A percentile compares a stretch with the other conserved stretches of the same genome.
Evolutionary conservation across 2,888 invertebrate species (phyloP).

Genomic region (Plebejus melissa): DNA sequence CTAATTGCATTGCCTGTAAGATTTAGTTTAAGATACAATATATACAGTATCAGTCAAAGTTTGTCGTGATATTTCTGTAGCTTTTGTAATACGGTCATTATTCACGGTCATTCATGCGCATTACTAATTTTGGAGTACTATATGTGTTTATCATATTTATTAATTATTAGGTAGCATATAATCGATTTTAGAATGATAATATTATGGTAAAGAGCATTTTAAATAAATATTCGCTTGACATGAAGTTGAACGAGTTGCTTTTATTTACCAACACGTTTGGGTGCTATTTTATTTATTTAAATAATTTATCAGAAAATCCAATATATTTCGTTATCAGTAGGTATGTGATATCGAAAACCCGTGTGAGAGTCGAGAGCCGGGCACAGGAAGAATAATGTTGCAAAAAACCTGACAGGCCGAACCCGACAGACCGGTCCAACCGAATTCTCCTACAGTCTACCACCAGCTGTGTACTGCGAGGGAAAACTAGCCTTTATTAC

Average conservation of each 20-base stretch:
- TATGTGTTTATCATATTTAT: too few relatives aligned
- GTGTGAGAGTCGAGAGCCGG: conserved; percentile 42
- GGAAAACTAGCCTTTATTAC: conserved; percentile 26
- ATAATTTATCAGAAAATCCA: not conserved
- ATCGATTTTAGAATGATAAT: too few relatives aligned
- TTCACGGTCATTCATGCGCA: too few relatives aligned
- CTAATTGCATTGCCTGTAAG: too few relatives aligned
- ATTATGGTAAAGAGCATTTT: too few relatives aligned
- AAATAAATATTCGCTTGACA: too few relatives aligned
- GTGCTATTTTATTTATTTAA: not conserved
- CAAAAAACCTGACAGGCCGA: conserved; percentile 43
- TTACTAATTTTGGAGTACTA: too few relatives aligned
- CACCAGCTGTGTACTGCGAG: conserved; percentile 2
- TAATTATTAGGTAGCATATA: too few relatives aligned
- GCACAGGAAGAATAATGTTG: conserved; percentile 44
- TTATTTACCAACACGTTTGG: not conserved
- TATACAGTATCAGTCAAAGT: too few relatives aligned
- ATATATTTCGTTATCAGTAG: conserved; percentile 26
- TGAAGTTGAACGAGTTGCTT: not conserved
- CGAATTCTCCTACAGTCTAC: conserved; percentile 39
- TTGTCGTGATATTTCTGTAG: too few relatives aligned
- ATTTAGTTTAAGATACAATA: too few relatives aligned
- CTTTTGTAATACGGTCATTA: too few relatives aligned
- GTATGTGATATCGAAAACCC: conserved; percentile 40
- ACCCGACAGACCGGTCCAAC: conserved; percentile 44